Evolutionary conservation across 1,140 invertebrate genomes (phyloP).

Genomic region (Drosophila nebulosa): DNA sequence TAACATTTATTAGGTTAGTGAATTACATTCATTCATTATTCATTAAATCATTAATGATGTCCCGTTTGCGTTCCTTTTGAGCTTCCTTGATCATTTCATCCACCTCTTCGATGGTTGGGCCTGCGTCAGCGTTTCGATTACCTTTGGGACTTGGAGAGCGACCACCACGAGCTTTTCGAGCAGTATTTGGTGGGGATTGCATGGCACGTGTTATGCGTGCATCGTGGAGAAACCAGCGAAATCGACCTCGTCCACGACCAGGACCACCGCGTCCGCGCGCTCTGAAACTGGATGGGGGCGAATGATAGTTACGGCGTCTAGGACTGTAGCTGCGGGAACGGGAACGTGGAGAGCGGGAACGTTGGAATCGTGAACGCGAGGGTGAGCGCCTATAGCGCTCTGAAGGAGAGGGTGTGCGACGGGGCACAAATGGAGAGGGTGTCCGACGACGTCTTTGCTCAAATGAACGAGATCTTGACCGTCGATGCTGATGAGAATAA

Average conservation of each 20-base stretch:
- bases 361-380: slow-evolving; percentile 46
- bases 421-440: slow-evolving; percentile 20
- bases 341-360: slow-evolving; percentile 52
- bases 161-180: background rate
- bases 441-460: slow-evolving; percentile 45
- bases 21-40: background rate
- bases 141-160: slow-evolving; percentile 35
- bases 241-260: slow-evolving; percentile 31
- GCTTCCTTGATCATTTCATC: slow-evolving; percentile 82
- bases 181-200: slow-evolving; percentile 4
- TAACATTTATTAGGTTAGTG: background rate
- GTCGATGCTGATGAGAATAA: slow-evolving; percentile 19
- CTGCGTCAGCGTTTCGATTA: slow-evolving; percentile 13
- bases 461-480: slow-evolving; percentile 48
- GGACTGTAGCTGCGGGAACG: slow-evolving; percentile 49
- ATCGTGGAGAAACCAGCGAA: slow-evolving; percentile 29
- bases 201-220: background rate
- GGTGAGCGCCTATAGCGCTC: slow-evolving; percentile 37
- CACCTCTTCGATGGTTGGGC: slow-evolving; percentile 81
- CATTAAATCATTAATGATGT: slow-evolving; percentile 68
- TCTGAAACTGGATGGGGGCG: slow-evolving; percentile 1
- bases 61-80: slow-evolving; percentile 82
- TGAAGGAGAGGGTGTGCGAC: slow-evolving; percentile 38
- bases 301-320: slow-evolving; percentile 23
- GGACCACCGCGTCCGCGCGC: slow-evolving; percentile 32